phyloP scores from a whole-genome alignment of 1,140 invertebrate species.

The Steinernema feltiae region DNA sequence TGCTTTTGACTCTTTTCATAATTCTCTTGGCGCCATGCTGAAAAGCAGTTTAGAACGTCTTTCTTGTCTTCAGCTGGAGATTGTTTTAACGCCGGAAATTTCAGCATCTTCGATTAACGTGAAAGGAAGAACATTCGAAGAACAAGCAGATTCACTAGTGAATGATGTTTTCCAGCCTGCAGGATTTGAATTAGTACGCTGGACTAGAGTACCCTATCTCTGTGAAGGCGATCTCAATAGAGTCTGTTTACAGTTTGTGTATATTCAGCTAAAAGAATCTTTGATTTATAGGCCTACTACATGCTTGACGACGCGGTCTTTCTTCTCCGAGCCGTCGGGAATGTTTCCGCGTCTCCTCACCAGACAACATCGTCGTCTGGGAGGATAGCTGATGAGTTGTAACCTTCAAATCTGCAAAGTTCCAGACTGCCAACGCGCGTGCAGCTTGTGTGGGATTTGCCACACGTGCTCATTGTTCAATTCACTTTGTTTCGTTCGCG shows the following conservation, averaged over 20 bases:
- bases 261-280: not conserved
- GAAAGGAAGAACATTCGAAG: constrained; percentile 69
- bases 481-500: not conserved
- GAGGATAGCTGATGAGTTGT: too few species aligned
- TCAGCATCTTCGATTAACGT: constrained; percentile 59
- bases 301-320: constrained; percentile 81
- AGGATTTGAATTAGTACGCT: constrained; percentile 70
- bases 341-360: too few species aligned
- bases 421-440: not conserved
- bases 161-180: constrained; percentile 67
- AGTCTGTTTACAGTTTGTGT: constrained; percentile 17
- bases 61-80: too few species aligned
- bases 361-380: too few species aligned
- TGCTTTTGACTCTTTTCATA: not conserved
- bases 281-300: constrained; percentile 76
- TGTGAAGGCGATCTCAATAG: constrained; percentile 82
- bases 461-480: not conserved
- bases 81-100: too few species aligned
- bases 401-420: too few species aligned
- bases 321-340: constrained; percentile 60
- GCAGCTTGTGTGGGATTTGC: not conserved
- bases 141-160: constrained; percentile 70
- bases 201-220: constrained; percentile 80
- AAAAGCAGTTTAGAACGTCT: too few species aligned
- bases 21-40: too few species aligned